Base-by-base conservation (phyloP, 2,888 invertebrate species). In the Syrista parreyssii region DNA sequence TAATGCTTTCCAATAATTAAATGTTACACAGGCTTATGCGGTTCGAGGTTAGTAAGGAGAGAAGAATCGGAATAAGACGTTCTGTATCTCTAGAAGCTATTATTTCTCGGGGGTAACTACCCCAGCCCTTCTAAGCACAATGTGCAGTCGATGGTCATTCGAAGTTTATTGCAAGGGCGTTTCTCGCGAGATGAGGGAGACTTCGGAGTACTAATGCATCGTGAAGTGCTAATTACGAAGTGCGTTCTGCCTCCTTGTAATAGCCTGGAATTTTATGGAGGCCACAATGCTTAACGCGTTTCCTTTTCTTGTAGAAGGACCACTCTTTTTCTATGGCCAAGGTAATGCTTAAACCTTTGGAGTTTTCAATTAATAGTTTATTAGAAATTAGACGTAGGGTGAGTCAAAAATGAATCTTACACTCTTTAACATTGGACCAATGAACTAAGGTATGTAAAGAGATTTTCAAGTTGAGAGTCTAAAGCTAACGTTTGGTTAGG, bases 211-310 rank as follows among this genome's bases (percentile, higher is more conserved):
- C 87, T 89, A 89, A 90, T 89, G 89, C 88, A 91, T 88, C 89
- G 87, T 88, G 88, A 89, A 90, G 89, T 89, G 89, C 88, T 90
- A 90, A 91, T 90, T 89, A 89, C 89, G 87, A 85, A 78, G 85
- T 85, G 84, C 85, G 83, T 84, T 84, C 82, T 83, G 84, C 87
- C 88, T 86, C 86, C 86, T 83, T 79, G 88, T 86, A 89, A 88
- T 87, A 86, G 86, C 83, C 78, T 78, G 81, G 82, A 87, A 88
- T 89, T 90, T 90, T 88, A 89, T 87, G 87, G 86, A 86, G 81
- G 82, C 82, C 78, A 80, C 80, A 74, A 75, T 75, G 33, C 75
- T 71, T 72, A 75, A n/a, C 68, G 71, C 32, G 71, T 71, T 79
- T 72, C 78, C 77, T 74, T 73, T 77, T 72, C 79, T 76, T 76